These are phyloP conservation scores for Cheilosia pagana DNA, from an alignment of 2,888 invertebrate genomes.

Conservation along the genomic window DNA sequence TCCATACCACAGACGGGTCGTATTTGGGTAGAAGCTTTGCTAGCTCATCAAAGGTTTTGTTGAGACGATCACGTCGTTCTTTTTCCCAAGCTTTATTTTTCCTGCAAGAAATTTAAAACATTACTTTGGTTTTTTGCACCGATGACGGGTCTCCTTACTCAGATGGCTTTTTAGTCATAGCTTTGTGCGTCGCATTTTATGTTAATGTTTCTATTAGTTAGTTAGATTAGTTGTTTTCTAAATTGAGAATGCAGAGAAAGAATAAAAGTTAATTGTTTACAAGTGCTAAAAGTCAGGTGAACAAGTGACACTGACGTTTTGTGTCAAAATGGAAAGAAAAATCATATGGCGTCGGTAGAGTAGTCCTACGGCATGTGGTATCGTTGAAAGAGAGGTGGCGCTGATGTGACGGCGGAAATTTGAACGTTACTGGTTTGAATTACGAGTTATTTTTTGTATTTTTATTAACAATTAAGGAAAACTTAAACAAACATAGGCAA, in stretches of 20 bases:
- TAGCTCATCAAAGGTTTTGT: conserved; percentile 81
- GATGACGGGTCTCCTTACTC: conserved; percentile 50
- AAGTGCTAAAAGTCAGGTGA: conserved; percentile 19
- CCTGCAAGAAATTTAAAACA: conserved; percentile 37
- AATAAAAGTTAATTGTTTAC: conserved; percentile 58
- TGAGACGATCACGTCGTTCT: conserved; percentile 85
- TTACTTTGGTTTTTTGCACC: background rate
- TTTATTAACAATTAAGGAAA: no score
- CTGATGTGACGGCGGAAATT: background rate
- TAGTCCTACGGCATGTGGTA: background rate
- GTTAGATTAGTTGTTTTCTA: conserved; percentile 30
- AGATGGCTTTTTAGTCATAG: conserved; percentile 76
- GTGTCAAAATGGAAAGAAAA: background rate
- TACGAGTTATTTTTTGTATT: no score
- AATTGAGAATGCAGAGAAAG: background rate
- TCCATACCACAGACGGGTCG: conserved; percentile 81
- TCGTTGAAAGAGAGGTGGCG: conserved; percentile 16
- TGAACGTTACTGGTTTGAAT: background rate
- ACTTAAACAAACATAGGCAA: no score
- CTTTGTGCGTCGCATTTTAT: conserved; percentile 56
- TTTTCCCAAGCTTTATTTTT: conserved; percentile 85
- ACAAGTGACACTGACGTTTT: conserved; percentile 2
- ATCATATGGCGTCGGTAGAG: conserved; percentile 43
- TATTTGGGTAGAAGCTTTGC: conserved; percentile 80
- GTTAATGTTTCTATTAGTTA: conserved; percentile 1